Base-by-base conservation (phyloP, 2,113 vertebrate genomes). In the Thermophis baileyi region DNA sequence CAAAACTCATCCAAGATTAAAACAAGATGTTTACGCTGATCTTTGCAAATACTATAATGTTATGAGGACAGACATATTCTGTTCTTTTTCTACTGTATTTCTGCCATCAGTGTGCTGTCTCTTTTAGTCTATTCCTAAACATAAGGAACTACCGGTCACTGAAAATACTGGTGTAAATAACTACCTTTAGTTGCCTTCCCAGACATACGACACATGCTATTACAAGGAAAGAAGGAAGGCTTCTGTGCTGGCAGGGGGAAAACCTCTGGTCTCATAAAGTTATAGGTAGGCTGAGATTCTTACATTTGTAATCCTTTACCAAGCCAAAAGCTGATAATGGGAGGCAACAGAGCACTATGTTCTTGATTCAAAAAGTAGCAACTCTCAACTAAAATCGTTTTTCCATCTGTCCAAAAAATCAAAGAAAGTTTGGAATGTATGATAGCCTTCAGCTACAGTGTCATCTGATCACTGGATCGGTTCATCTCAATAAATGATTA, bases 401-500 rank as follows among this genome's bases (percentile, higher is more conserved):
- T 35, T 14, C 30, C 11, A 30, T 69, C 30, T 69, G 30, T n/a
- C 63, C n/a, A n/a, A 69, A n/a, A n/a, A 12, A 69, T 69, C 30
- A 69, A n/a, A 69, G 11, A 69, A n/a, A 69, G 12, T 69, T 69
- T 69, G 30, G 63, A 69, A 69, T n/a, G 30, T 35, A n/a, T 69
- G 4, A 69, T 69, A 69, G 30, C 30, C 1, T 63, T 63, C 60
- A 63, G 30, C 30, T 63, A 14, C 60, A 63, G 30, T 69, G 30
- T 69, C 30, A 69, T n/a, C 30, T 69, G 63, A 69, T 69, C 30
- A 35, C 30, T 69, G 30, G 30, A 69, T 16, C 4, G 5, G 30
- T 69, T 69, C 12, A 35, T 69, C 14, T 69, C 63, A 69, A 69
- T 69, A 35, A 35, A 50, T 51, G 89, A 95, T 92, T 93, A 92